Conservation (phyloP, 2,888 invertebrate genomes). For the Yponomeuta sedellus region DNA sequence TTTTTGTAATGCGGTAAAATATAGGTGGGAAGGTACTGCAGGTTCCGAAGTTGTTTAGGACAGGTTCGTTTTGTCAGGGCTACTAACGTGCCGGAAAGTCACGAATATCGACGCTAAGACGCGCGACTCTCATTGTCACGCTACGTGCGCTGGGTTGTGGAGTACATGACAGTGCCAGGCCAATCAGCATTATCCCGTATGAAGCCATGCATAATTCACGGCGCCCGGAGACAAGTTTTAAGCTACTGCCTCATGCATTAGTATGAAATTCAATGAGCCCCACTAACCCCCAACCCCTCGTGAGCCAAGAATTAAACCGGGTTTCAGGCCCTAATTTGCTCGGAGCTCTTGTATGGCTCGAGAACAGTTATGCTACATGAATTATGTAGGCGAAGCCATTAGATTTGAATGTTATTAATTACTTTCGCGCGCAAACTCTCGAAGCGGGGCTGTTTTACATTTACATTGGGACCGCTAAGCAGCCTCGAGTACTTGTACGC, state of each 20-base stretch:
- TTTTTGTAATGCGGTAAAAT: too few species aligned
- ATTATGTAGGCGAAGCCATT: background rate
- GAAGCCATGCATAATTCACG: background rate
- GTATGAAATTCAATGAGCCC: constrained; percentile 10
- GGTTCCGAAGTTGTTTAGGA: too few species aligned
- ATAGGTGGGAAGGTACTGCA: too few species aligned
- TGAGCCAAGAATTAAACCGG: constrained; percentile 7
- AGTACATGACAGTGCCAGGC: too few species aligned
- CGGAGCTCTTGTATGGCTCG: background rate
- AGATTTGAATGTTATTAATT: constrained; percentile 4
- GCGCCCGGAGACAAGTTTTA: constrained; percentile 2
- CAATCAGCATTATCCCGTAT: background rate
- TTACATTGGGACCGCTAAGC: background rate
- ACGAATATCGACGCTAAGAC: too few species aligned
- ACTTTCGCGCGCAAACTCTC: background rate
- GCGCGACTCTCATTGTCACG: too few species aligned
- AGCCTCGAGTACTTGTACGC: background rate
- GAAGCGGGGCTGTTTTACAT: background rate
- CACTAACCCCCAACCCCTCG: background rate
- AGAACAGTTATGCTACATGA: background rate
- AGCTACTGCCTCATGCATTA: constrained; percentile 10
- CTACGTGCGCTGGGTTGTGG: too few species aligned
- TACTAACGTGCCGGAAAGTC: too few species aligned
- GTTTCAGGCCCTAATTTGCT: background rate
- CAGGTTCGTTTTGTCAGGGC: too few species aligned